Conservation (phyloP, 2,113 vertebrate species). For the Holacanthus passer region DNA sequence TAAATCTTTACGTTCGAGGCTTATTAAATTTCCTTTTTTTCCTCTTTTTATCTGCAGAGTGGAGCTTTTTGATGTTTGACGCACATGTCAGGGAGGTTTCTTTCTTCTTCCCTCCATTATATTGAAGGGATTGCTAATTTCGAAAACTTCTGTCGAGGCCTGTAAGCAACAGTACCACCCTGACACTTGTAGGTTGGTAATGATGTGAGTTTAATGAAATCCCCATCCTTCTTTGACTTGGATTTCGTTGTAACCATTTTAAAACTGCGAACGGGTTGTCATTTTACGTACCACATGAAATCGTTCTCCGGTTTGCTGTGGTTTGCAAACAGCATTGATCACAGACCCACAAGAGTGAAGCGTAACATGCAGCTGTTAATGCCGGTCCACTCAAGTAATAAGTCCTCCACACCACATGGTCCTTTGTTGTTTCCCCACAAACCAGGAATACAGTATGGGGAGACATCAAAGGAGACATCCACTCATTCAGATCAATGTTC, state of each 20-base stretch:
- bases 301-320: conserved; percentile 11
- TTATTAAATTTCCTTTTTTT: conserved; percentile 65
- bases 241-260: conserved; percentile 34
- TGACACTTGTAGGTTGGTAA: conserved; percentile 42
- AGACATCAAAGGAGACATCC: conserved; percentile 67
- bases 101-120: conserved; percentile 57
- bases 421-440: conserved; percentile 63
- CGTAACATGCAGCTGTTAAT: conserved; percentile 1
- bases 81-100: conserved; percentile 60
- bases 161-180: conserved; percentile 6
- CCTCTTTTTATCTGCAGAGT: conserved; percentile 33
- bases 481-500: conserved; percentile 20
- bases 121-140: conserved; percentile 58
- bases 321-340: conserved; percentile 27
- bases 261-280: background rate
- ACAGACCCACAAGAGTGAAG: conserved; percentile 12
- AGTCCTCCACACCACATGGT: conserved; percentile 50
- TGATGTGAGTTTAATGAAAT: conserved; percentile 43
- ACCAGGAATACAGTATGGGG: conserved; percentile 52
- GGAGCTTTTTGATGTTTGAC: conserved; percentile 69
- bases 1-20: conserved; percentile 70
- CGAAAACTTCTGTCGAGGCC: conserved; percentile 66
- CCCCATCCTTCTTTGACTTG: conserved; percentile 10
- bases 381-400: conserved; percentile 26
- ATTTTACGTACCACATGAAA: conserved; percentile 21